Evolutionary conservation across 1,140 invertebrate genomes (phyloP), one percentile per base, ranked within the genome.

Genomic region (Pemphigus obesinymphae): DNA sequence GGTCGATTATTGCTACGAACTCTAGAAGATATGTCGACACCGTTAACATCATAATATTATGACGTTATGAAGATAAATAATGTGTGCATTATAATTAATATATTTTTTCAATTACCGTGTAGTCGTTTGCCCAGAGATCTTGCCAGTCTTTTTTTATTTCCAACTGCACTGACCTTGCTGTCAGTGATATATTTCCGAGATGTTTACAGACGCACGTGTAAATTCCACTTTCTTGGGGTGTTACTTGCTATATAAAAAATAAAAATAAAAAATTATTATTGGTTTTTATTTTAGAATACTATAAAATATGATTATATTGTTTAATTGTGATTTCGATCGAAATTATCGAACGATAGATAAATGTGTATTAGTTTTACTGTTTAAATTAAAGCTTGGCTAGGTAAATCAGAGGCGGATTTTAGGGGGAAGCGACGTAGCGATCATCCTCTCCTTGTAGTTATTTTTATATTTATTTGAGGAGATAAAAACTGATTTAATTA

Each of bases 171-270:
- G 89, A 86, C 50, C 87, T 86, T 81, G 88, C 87, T 70, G 86
- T 88, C n/a, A 83, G 70, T 23, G 82, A 68, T 48, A 75, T 81
- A 68, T 88, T 85, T 58, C 87, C 85, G 78, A 92, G 84, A 68
- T 89, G 89, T 85, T 88, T 90, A n/a, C 91, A 91, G 53, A 91
- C 83, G 83, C 91, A 92, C 84, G 89, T 90, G 84, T 92, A 92
- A 83, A 89, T 88, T 3, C 91, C 91, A 82, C 89, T 87, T 85
- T 92, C 91, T 81, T 86, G 85, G 34, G 89, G 87, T 34, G 90
- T 89, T 11, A 92, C 90, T 83, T 87, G 88, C 91, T 92, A 84
- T 50, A 87, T n/a, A n/a, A n/a, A n/a, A n/a, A n/a, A n/a, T n/a
- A n/a, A n/a, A n/a, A n/a, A n/a, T n/a, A n/a, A n/a, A n/a, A n/a